Conservation (phyloP, 1,140 invertebrate species). For the Diorhabda carinulata region DNA sequence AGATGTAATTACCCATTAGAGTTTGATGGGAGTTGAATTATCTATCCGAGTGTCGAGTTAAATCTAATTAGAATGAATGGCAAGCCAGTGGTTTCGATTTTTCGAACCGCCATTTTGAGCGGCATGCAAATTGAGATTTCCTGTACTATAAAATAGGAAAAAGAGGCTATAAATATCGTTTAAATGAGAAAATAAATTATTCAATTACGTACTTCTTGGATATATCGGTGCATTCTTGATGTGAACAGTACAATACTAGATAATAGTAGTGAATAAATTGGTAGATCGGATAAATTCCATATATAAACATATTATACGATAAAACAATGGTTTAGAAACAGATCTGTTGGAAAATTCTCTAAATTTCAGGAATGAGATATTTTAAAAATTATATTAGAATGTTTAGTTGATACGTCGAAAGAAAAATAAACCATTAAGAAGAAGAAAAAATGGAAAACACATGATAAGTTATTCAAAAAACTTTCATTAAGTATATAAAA, state of each 20-base stretch:
- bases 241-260: conserved; percentile 9
- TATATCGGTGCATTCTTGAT: conserved; percentile 31
- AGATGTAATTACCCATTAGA: too few species aligned
- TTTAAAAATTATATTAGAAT: too few species aligned
- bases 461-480: too few species aligned
- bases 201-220: conserved; percentile 33
- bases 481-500: too few species aligned
- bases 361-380: too few species aligned
- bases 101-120: conserved; percentile 14
- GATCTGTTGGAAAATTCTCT: too few species aligned
- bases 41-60: background rate
- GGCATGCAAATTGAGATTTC: conserved; percentile 29
- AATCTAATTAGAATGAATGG: conserved; percentile 10
- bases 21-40: background rate
- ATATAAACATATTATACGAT: background rate
- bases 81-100: conserved; percentile 7
- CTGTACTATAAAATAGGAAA: conserved; percentile 23
- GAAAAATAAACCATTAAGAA: too few species aligned
- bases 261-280: background rate
- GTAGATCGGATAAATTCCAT: background rate
- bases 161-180: conserved; percentile 29
- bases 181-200: conserved; percentile 36
- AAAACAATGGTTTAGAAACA: too few species aligned
- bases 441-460: too few species aligned
- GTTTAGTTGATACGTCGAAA: too few species aligned